These are phyloP conservation scores for Sciurus carolinensis DNA, from an alignment of 2,797 vertebrate species.

Conservation along the genomic window DNA sequence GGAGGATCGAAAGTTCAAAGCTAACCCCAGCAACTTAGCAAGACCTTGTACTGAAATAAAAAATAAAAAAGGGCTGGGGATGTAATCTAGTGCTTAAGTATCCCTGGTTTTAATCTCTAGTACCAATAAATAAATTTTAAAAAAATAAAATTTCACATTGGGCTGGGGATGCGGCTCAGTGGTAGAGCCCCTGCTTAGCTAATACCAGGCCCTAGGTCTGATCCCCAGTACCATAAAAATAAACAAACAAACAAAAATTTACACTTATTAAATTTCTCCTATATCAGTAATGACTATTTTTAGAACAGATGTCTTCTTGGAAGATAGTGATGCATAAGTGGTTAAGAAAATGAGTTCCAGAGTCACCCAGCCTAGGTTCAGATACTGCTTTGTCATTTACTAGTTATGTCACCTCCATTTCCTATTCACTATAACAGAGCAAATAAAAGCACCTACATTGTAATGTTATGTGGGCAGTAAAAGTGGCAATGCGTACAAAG, in stretches of 20 bases:
- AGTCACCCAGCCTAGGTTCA: not conserved
- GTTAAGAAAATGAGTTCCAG: not conserved
- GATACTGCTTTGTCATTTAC: not conserved
- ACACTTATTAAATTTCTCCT: constrained; percentile 18
- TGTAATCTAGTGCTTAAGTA: too few relatives aligned
- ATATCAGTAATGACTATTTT: not conserved
- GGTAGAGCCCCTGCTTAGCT: not conserved
- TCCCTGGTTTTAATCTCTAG: too few relatives aligned
- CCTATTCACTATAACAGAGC: not conserved
- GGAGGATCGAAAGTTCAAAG: too few relatives aligned
- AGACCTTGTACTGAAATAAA: too few relatives aligned
- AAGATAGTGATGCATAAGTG: not conserved
- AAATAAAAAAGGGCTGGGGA: too few relatives aligned
- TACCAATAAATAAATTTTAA: too few relatives aligned
- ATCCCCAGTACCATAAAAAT: not conserved
- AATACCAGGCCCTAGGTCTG: not conserved
- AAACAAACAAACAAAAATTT: not conserved
- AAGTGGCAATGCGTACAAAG: not conserved
- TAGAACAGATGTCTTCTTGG: not conserved
- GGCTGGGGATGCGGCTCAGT: not conserved
- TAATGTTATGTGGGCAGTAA: not conserved
- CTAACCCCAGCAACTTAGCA: too few relatives aligned
- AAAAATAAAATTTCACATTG: not conserved
- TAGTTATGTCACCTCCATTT: not conserved
- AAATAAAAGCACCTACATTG: not conserved